These are phyloP conservation scores for Oppia nitens DNA, from an alignment of 1,140 invertebrate genomes.

Conservation along the genomic window DNA sequence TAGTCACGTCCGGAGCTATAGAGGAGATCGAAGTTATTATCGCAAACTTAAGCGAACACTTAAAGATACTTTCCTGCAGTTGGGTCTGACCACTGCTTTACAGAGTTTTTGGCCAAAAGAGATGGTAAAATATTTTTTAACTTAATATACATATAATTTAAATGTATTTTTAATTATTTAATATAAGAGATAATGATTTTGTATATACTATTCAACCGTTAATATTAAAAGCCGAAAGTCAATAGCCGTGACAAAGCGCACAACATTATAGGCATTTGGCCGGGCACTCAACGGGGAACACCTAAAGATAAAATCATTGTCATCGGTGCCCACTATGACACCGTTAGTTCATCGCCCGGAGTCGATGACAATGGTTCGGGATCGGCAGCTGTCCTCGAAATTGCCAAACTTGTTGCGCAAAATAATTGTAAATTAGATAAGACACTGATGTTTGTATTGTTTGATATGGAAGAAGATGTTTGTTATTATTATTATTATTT, in stretches of 20 bases:
- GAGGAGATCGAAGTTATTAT: not conserved
- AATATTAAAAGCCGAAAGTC: not conserved
- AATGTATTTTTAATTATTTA: not conserved
- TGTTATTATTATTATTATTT: not conserved
- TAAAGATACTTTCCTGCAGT: not conserved
- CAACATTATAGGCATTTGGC: slow-evolving; percentile 30
- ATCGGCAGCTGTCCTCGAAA: slow-evolving; percentile 29
- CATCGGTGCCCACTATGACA: slow-evolving; percentile 33
- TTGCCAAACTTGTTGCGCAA: slow-evolving; percentile 26
- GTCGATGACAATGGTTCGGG: slow-evolving; percentile 33
- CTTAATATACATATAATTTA: not conserved
- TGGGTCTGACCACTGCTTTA: not conserved
- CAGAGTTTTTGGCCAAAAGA: not conserved
- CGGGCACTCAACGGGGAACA: slow-evolving; percentile 25
- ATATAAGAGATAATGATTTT: not conserved
- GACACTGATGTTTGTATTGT: slow-evolving; percentile 31
- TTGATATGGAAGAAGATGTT: slow-evolving; percentile 32
- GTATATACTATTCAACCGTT: no score
- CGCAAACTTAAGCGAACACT: not conserved
- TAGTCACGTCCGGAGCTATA: not conserved
- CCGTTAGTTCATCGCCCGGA: slow-evolving; percentile 23
- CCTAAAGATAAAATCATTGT: slow-evolving; percentile 27
- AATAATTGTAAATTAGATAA: slow-evolving; percentile 23
- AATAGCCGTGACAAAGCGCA: slow-evolving; percentile 19
- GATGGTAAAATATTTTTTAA: not conserved